Base-by-base conservation (phyloP, 2,797 vertebrate species). In the Ciconia nigra region DNA sequence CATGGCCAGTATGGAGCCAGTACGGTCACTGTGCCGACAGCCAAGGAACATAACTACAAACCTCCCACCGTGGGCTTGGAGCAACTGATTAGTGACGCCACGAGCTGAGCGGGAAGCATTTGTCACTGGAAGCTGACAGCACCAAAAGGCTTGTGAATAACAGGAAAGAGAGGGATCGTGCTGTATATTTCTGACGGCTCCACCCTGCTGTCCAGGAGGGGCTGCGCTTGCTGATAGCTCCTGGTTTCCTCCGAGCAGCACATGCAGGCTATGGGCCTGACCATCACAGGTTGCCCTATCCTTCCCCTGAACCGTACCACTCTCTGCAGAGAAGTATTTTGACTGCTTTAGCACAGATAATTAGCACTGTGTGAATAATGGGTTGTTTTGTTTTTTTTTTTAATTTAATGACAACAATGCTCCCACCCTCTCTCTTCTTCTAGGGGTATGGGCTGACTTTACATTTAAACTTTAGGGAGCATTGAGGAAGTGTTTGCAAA, bases 91-190 rank as follows among this genome's bases (percentile, higher is more conserved):
- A 22, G 89, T 69, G 93, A 95, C 0, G 5, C 47, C 93, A 91
- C 33, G 14, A 42, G 61, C 65, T 58, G 81, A 74, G 79, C 0
- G 25, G 93, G 95, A 96, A 96, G 80, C 90, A 92, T 93, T 97
- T 96, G 90, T 96, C 94, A 95, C 79, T 89, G 81, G 42, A 13
- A 89, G 94, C 76, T 83, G 94, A 96, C 93, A 92, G 72, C 83
- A 87, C 71, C 37, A 1, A 74, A 85, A 79, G 59, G 54, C 69
- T 74, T 42, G 42, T 92, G 96, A 97, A 97, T 95, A 97, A 97
- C 96, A 97, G 97, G 96, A 97, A 97, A 96, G 72, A 92, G 94
- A 83, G n/a, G 79, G 90, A 91, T 83, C 26, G 2, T 61, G 85
- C 44, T 79, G 92, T 87, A 2, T 91, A 79, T 90, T 96, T 88